phyloP scores from a whole-genome alignment of 2,888 invertebrate genomes.

The Lasioglossum malachurum region DNA sequence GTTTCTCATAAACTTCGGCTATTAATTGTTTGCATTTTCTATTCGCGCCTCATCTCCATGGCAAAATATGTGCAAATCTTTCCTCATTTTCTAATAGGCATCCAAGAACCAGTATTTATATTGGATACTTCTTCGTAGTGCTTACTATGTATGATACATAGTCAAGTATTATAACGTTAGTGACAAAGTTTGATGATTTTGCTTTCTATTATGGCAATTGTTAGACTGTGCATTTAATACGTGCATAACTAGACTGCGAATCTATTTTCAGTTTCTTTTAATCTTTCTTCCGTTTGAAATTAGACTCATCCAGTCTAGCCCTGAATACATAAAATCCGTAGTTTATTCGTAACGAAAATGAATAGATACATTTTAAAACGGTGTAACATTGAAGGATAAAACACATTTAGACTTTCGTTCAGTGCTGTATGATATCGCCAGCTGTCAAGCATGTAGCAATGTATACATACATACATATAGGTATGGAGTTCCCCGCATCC shows the following conservation, averaged over 20 bases:
- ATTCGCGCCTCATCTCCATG: neutral
- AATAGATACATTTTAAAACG: neutral
- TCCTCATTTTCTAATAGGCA: neutral
- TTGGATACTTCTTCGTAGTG: neutral
- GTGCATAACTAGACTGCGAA: neutral
- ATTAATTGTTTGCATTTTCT: conserved; percentile 1
- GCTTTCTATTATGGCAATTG: neutral
- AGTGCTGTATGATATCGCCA: conserved; percentile 6
- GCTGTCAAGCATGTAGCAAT: neutral
- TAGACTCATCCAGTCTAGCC: neutral
- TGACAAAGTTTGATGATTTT: neutral
- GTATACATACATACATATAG: neutral
- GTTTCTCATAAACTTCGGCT: neutral
- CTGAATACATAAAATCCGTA: neutral
- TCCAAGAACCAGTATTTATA: neutral
- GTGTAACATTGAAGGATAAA: neutral
- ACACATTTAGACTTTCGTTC: neutral
- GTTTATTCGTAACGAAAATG: neutral
- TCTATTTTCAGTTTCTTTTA: neutral
- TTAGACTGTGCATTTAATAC: neutral
- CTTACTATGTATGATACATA: neutral
- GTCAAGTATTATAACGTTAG: neutral
- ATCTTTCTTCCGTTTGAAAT: neutral
- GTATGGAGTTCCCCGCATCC: conserved; percentile 30
- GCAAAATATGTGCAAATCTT: neutral